These are phyloP conservation scores for Eulemur macaco DNA, from an alignment of 2,113 vertebrate genomes.

Conservation along the genomic window DNA sequence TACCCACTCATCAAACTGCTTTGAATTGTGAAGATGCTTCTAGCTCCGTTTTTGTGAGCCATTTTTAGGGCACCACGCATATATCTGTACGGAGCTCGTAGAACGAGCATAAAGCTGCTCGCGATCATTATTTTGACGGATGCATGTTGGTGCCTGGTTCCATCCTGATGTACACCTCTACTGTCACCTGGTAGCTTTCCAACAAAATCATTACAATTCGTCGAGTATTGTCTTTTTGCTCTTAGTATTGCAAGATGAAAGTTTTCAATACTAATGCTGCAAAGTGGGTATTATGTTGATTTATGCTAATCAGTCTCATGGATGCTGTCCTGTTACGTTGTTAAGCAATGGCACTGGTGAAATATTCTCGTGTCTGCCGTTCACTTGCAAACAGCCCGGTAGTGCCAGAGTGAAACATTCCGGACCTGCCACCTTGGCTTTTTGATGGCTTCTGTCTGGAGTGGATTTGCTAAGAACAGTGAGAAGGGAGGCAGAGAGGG, in stretches of 20 bases:
- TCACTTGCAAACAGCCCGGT: conserved; percentile 48
- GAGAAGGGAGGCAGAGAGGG: background rate
- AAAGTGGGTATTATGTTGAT: conserved; percentile 81
- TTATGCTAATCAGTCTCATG: conserved; percentile 75
- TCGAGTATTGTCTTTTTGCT: background rate
- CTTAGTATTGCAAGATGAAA: conserved; percentile 69
- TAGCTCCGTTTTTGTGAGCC: background rate
- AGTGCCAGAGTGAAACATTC: background rate
- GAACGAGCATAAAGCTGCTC: background rate
- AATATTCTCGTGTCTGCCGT: conserved; percentile 59
- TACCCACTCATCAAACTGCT: accelerated
- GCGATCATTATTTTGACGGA: background rate
- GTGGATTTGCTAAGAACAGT: background rate
- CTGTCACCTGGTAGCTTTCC: background rate
- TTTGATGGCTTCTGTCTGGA: background rate
- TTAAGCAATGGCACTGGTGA: conserved; percentile 73
- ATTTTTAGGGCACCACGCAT: background rate
- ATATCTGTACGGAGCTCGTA: background rate
- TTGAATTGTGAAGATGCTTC: background rate
- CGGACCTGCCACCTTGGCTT: background rate
- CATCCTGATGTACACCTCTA: accelerated
- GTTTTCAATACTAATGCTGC: conserved; percentile 75
- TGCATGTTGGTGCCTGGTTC: accelerated
- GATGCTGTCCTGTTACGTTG: conserved; percentile 71
- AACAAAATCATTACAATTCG: conserved; percentile 51